Evolutionary conservation across 2,113 vertebrate species (phyloP).

Genomic region (Promerops cafer): DNA sequence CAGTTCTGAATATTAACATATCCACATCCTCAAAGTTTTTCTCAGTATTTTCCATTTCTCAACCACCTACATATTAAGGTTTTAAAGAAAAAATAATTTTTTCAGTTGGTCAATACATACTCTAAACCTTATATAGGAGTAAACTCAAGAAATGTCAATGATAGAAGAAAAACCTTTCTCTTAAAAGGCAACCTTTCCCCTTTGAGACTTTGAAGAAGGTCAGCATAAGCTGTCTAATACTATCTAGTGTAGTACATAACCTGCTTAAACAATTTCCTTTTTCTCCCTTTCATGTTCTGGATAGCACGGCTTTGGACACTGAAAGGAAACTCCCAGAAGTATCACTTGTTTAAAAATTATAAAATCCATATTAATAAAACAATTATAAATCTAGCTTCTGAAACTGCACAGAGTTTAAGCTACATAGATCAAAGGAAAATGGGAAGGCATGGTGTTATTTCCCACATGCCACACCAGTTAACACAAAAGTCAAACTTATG

Average conservation of each 20-base stretch:
- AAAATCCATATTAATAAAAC: neutral
- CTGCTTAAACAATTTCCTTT: neutral
- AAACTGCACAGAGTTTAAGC: neutral
- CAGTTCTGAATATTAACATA: neutral
- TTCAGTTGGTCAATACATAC: neutral
- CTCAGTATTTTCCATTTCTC: neutral
- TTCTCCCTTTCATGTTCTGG: neutral
- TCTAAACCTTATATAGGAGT: neutral
- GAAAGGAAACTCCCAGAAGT: neutral
- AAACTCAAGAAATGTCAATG: neutral
- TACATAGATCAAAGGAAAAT: neutral
- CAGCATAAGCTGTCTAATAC: neutral
- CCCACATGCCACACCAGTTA: neutral
- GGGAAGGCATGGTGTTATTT: neutral
- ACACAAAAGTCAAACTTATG: neutral
- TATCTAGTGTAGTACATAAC: neutral
- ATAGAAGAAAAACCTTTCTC: neutral
- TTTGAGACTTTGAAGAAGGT: neutral
- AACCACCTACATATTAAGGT: neutral
- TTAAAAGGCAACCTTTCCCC: neutral
- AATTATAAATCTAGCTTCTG: neutral
- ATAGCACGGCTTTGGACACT: neutral
- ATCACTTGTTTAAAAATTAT: neutral
- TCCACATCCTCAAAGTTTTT: rapidly evolving
- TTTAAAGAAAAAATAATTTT: neutral